Evolutionary conservation across 1,140 invertebrate species (phyloP).

Genomic region (Nymphalis io): DNA sequence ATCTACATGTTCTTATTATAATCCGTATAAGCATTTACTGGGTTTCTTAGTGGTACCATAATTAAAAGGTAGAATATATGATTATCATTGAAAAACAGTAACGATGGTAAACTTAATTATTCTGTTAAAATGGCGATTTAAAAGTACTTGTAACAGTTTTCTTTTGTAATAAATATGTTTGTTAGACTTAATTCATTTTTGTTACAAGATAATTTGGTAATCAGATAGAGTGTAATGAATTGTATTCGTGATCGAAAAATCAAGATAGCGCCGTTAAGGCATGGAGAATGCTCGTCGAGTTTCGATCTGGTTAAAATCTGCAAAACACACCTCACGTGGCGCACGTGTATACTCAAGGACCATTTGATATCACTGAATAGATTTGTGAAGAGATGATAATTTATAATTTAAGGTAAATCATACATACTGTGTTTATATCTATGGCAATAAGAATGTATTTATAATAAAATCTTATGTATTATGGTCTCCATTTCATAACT

Average conservation of each 20-base stretch:
- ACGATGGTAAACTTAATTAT: too few species aligned
- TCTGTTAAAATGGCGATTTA: too few species aligned
- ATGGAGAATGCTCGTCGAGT: constrained; percentile 28
- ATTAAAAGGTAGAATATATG: too few species aligned
- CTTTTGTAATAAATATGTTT: background rate
- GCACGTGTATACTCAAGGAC: constrained; percentile 27
- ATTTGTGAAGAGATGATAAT: constrained; percentile 4
- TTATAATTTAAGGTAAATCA: background rate
- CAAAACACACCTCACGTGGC: constrained; percentile 24
- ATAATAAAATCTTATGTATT: too few species aligned
- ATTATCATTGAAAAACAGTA: too few species aligned
- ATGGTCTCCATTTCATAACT: too few species aligned
- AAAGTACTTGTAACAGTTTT: too few species aligned
- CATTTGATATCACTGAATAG: constrained; percentile 16
- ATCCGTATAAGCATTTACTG: too few species aligned
- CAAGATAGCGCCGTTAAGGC: constrained; percentile 17
- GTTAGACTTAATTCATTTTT: background rate
- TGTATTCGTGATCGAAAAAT: constrained; percentile 17
- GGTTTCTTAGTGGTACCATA: too few species aligned
- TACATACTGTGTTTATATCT: background rate
- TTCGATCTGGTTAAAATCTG: constrained; percentile 22
- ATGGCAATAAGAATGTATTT: background rate
- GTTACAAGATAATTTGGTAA: background rate
- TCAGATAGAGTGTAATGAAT: constrained; percentile 17
- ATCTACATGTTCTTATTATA: too few species aligned